These are phyloP conservation scores for Clepsis dumicolana DNA, from an alignment of 2,888 invertebrate genomes.

Conservation along the genomic window DNA sequence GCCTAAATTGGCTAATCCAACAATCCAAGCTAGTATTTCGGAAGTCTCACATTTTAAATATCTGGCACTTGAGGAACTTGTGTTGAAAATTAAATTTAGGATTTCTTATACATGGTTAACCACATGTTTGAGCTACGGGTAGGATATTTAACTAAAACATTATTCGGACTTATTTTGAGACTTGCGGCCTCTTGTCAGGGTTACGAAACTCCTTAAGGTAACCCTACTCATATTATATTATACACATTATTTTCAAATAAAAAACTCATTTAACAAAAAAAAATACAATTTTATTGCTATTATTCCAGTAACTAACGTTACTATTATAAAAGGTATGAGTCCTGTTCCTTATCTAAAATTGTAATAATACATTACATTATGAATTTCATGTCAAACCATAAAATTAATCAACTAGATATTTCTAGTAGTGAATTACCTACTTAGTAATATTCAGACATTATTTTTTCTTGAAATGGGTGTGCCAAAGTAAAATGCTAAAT, in stretches of 20 bases:
- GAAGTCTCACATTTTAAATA: no score
- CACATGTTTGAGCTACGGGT: no score
- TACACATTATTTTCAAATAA: no score
- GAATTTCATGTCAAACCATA: background rate
- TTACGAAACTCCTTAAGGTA: background rate
- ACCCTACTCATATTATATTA: background rate
- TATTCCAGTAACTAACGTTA: background rate
- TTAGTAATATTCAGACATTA: background rate
- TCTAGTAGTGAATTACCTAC: background rate
- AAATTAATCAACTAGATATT: background rate
- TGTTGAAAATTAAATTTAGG: no score
- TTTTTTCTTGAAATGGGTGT: no score
- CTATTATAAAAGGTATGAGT: conserved; percentile 11
- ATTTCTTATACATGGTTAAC: no score
- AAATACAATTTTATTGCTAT: background rate
- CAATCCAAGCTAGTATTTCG: no score
- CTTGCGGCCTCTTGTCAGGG: background rate
- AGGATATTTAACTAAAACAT: no score
- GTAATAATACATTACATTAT: background rate
- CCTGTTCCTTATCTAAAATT: background rate
- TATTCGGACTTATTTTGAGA: background rate
- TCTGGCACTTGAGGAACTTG: no score
- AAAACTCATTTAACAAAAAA: background rate
- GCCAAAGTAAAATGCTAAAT: background rate
- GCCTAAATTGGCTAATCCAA: no score